Base-by-base conservation (phyloP, 2,888 invertebrate genomes). In the Panzeria rudis region DNA sequence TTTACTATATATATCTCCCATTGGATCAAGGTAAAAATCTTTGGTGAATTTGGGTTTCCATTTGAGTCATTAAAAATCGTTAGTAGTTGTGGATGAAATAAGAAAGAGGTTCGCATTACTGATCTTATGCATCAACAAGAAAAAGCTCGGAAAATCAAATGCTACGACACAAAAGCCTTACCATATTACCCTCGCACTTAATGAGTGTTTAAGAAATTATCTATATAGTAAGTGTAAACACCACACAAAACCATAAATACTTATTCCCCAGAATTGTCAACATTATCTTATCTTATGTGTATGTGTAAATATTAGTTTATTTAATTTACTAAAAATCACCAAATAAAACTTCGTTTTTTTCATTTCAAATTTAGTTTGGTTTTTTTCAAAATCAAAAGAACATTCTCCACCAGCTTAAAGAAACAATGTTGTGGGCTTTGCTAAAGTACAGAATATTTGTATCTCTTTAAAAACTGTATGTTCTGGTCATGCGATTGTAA, bases 241-340 rank as follows among this genome's bases (percentile, higher is more conserved):
- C 32, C 15, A 61, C 54, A 77, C 25, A 68, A 6, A 32, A 7
- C 3, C 23, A n/a, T 13, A 23, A 20, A 32, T 54, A 64, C 41
- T 6, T n/a, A 50, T 71, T 52, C 20, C 6, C 20, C 20, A 61
- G 59, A 73, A 38, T 61, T 54, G 72, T 64, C 79, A 64, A 32
- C 23, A 11, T 69, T 82, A 82, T 77, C 82, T 83, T 83, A 77
- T 83, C 76, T 68, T 62, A 15, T 32, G 71, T 76, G 71, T 72
- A 52, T 77, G 62, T 75, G 44, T 83, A 64, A 38, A 72, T 83
- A 64, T 76, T 62, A 77, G 71, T 77, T 77, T 71, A 76, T 71
- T 83, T 71, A 64, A 77, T 71, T 83, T 77, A 66, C 82, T 50
- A 75, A 82, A 75, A 59, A 66, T 8, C 29, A 38, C 29, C 47